These are phyloP conservation scores for Ctenosaura bakeri DNA, from an alignment of 2,797 vertebrate genomes.

Conservation along the genomic window DNA sequence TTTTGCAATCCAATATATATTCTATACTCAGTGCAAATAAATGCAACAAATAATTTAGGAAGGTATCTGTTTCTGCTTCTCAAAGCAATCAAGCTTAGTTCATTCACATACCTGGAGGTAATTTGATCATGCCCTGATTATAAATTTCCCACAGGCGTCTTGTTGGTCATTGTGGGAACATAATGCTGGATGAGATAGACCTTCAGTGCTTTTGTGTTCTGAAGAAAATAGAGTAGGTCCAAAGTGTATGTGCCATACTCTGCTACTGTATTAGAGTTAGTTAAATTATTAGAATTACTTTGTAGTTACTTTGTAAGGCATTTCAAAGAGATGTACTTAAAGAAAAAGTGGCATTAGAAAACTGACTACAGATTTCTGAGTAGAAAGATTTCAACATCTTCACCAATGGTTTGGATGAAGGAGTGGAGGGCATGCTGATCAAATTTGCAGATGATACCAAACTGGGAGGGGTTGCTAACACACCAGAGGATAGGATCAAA, in stretches of 20 bases:
- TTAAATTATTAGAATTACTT: background rate
- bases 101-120: conserved; percentile 10
- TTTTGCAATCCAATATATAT: conserved; percentile 31
- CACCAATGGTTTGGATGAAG: no score
- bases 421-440: no score
- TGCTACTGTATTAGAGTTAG: background rate
- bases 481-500: no score
- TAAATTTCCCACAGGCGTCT: background rate
- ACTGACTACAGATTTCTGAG: background rate
- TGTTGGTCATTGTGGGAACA: no score
- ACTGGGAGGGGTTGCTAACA: no score
- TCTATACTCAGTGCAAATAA: conserved; percentile 15
- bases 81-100: background rate
- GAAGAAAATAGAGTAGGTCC: conserved; percentile 6
- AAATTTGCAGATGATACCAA: no score
- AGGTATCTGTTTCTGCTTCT: background rate
- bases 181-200: background rate
- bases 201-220: background rate
- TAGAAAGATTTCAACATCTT: no score
- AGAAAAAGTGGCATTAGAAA: background rate
- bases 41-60: background rate
- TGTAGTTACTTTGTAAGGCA: background rate
- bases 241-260: background rate
- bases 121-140: background rate
- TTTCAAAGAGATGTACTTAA: background rate